Percentiles rank a stretch among this genome's conserved stretches.
Conservation (phyloP, 2,113 vertebrate species). For the Phyllostomus discolor region DNA sequence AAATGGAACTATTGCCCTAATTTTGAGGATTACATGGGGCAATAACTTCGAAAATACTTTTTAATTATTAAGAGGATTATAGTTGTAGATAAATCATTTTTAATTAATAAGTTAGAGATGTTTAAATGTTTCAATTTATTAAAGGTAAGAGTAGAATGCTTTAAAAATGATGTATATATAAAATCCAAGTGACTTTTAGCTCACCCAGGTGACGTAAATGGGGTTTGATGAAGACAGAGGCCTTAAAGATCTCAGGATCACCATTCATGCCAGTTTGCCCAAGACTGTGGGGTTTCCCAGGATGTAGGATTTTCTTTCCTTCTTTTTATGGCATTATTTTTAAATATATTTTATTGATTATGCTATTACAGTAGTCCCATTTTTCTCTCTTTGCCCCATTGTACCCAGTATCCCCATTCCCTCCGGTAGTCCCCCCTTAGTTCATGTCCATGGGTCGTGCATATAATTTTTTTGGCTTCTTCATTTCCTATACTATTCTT, state of each 20-base stretch:
- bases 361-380: too few relatives aligned
- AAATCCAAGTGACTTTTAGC: neutral
- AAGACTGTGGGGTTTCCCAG: neutral
- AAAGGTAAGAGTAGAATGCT: neutral
- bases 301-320: neutral
- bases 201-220: neutral
- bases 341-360: too few relatives aligned
- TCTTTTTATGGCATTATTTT: too few relatives aligned
- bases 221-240: neutral
- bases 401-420: too few relatives aligned
- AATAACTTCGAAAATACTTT: neutral
- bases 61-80: conserved; percentile 5
- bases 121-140: neutral
- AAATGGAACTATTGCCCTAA: neutral
- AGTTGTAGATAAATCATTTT: neutral
- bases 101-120: neutral
- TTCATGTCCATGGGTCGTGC: too few relatives aligned
- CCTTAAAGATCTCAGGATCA: neutral
- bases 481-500: too few relatives aligned
- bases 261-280: neutral
- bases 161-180: neutral
- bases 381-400: too few relatives aligned
- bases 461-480: too few relatives aligned
- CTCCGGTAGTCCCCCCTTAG: too few relatives aligned
- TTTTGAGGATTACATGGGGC: neutral